Percentiles rank a stretch among this genome's conserved stretches.
These are phyloP conservation scores for Ephydatia muelleri DNA, from an alignment of 37 sponge, comb jelly and placozoan species.

Conservation along the genomic window DNA sequence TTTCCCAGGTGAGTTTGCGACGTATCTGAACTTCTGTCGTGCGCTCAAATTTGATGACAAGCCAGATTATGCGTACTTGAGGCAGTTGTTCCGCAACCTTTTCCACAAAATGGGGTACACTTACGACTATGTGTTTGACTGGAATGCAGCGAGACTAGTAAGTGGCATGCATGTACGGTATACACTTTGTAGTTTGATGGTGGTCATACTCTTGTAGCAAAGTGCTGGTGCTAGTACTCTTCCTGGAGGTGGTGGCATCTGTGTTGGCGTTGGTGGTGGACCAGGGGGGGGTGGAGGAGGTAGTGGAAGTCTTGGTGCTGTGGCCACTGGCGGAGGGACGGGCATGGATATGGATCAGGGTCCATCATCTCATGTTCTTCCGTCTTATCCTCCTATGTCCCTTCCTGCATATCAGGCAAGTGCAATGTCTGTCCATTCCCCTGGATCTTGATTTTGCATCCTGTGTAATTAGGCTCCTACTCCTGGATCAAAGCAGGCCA, in stretches of 20 bases:
- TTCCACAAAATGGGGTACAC: conserved; percentile 95
- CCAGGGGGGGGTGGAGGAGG: background rate
- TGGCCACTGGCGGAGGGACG: background rate
- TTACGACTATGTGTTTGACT: conserved; percentile 98
- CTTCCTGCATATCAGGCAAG: background rate
- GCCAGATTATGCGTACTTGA: conserved; percentile 95
- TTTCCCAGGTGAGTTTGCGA: conserved; percentile 92
- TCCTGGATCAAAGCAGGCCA: conserved; percentile 50
- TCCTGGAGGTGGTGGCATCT: conserved; percentile 8
- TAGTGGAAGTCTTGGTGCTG: background rate
- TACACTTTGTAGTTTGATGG: background rate
- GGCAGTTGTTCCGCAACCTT: conserved; percentile 92
- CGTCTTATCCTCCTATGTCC: background rate
- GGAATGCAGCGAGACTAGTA: conserved; percentile 85
- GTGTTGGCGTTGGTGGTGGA: background rate
- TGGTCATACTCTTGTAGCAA: background rate
- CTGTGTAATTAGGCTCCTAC: conserved; percentile 22
- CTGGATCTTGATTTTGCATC: background rate
- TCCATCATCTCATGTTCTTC: background rate
- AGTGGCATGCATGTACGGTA: background rate
- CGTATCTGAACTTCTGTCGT: conserved; percentile 96
- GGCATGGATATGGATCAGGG: background rate
- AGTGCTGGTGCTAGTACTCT: conserved; percentile 11
- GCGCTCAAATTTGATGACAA: conserved; percentile 95
- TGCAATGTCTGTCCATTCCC: too few species aligned